phyloP scores from a whole-genome alignment of 2,888 invertebrate species.

The Drosophila greeni region DNA sequence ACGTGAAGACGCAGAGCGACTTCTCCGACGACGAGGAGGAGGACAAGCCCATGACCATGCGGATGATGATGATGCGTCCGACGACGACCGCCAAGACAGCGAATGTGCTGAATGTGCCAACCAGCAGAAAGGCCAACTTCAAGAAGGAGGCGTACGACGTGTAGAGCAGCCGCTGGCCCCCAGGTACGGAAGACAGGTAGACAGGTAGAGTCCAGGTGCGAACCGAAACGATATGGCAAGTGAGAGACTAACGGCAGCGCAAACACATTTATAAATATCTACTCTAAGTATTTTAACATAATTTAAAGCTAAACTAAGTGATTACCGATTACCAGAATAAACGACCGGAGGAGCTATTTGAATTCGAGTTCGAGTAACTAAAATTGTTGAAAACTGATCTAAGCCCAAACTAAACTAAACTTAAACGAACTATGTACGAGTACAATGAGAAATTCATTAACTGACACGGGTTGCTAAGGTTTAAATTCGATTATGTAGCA shows the following conservation, averaged over 20 bases:
- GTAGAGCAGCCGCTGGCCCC: slow-evolving; percentile 65
- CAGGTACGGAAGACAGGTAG: slow-evolving; percentile 1
- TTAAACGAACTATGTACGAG: slow-evolving; percentile 42
- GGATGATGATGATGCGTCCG: slow-evolving; percentile 72
- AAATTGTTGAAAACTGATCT: slow-evolving; percentile 45
- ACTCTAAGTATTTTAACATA: slow-evolving; percentile 68
- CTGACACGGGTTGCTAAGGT: slow-evolving; percentile 38
- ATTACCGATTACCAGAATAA: slow-evolving; percentile 32
- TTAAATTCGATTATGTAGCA: slow-evolving; percentile 58
- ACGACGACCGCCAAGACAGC: slow-evolving; percentile 63
- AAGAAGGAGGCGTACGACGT: slow-evolving; percentile 82
- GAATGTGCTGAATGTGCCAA: slow-evolving; percentile 77
- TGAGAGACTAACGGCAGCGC: slow-evolving; percentile 26
- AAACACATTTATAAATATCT: slow-evolving; percentile 59
- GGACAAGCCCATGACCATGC: slow-evolving; percentile 79
- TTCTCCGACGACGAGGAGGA: slow-evolving; percentile 80
- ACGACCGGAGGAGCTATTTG: slow-evolving; percentile 34
- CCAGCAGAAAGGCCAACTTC: slow-evolving; percentile 78
- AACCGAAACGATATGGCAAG: slow-evolving; percentile 26
- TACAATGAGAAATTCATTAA: slow-evolving; percentile 54
- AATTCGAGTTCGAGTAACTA: slow-evolving; percentile 46
- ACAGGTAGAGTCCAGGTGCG: slow-evolving; percentile 5
- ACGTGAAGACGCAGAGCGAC: slow-evolving; percentile 77
- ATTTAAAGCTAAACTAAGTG: slow-evolving; percentile 51
- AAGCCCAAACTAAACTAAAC: slow-evolving; percentile 32